Evolutionary conservation across 30 jellyfish, hydroid and myxozoan species (phyloP).

Genomic region (Pseudorhiza aurosa): DNA sequence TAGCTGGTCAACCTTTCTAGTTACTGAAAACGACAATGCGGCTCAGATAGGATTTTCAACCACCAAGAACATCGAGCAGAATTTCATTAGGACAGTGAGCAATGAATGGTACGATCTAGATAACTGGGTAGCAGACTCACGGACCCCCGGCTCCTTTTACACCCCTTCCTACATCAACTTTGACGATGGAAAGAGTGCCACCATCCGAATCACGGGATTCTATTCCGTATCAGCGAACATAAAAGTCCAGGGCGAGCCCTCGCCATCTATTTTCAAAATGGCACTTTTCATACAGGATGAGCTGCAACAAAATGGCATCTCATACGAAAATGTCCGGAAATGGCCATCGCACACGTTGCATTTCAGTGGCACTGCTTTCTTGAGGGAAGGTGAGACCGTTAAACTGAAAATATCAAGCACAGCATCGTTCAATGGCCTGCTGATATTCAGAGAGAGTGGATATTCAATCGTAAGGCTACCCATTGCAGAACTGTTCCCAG

Average conservation of each 20-base stretch:
- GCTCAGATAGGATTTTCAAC: slow-evolving; percentile 52
- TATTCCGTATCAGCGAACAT: slow-evolving; percentile 83
- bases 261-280: slow-evolving; percentile 50
- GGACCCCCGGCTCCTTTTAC: slow-evolving; percentile 45
- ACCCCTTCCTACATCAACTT: slow-evolving; percentile 52
- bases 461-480: slow-evolving; percentile 53
- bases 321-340: slow-evolving; percentile 38
- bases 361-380: slow-evolving; percentile 68
- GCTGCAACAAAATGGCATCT: slow-evolving; percentile 71
- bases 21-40: slow-evolving; percentile 40
- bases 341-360: slow-evolving; percentile 69
- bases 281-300: slow-evolving; percentile 58
- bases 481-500: slow-evolving; percentile 51
- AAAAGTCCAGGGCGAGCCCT: slow-evolving; percentile 28
- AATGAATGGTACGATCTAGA: slow-evolving; percentile 21
- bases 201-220: slow-evolving; percentile 69
- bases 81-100: slow-evolving; percentile 12
- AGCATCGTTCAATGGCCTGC: slow-evolving; percentile 23
- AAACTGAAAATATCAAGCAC: slow-evolving; percentile 50
- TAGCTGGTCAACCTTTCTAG: slow-evolving; percentile 82
- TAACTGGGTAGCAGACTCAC: slow-evolving; percentile 27
- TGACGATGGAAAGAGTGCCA: slow-evolving; percentile 62
- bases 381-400: slow-evolving; percentile 66
- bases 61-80: background rate
- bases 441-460: slow-evolving; percentile 49